Evolutionary conservation across 23 tunicate species (phyloP), one percentile per base, ranked within the genome.

Genomic region (Styela clava): DNA sequence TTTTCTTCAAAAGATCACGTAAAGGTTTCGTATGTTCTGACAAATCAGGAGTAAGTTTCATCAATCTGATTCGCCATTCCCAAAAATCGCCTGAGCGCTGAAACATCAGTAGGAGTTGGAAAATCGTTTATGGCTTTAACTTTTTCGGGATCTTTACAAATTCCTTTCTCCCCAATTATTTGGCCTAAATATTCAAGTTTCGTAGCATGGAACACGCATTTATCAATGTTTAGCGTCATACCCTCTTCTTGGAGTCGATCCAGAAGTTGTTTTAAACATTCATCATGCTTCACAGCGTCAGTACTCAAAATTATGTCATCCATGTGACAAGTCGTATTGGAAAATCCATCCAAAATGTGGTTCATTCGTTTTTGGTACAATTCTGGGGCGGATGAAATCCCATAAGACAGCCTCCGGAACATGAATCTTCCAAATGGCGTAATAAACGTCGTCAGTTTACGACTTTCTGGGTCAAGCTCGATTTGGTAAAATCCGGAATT

Each of bases 401-500:
- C 83, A 28, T 76, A 85, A 22, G 76, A 83, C 2, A 85, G 52
- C 37, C 83, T 7, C 44, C 76, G 68, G 44, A 76, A 85, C 52
- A 44, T 5, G 12, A 5, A 12, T 44, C 56, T 12, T 44, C 56
- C 56, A 44, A 44, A 44, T 7, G 56, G 56, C 7, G 56, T 44
- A 12, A 44, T 44, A 44, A 44, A 44, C 12, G 56, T 5, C 7
- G 31, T 65, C 33, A 86, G 34, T 27, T 32, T 64, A 68, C 44
- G 61, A 7, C 44, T 35, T 37, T 80, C 33, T 25, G 81, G 68
- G 9, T 69, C 79, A 62, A 86, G 28, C 35, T 83, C 78, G 52
- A 86, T 81, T 80, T 86, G 85, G 65, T 83, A 86, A 71, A 86
- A 80, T 23, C 89, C 89, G 22, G 85, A 86, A 28, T 86, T 86